Evolutionary conservation across 2,888 invertebrate genomes (phyloP), one percentile per base, ranked within the genome.

Genomic region (Orthonevra nobilis): DNA sequence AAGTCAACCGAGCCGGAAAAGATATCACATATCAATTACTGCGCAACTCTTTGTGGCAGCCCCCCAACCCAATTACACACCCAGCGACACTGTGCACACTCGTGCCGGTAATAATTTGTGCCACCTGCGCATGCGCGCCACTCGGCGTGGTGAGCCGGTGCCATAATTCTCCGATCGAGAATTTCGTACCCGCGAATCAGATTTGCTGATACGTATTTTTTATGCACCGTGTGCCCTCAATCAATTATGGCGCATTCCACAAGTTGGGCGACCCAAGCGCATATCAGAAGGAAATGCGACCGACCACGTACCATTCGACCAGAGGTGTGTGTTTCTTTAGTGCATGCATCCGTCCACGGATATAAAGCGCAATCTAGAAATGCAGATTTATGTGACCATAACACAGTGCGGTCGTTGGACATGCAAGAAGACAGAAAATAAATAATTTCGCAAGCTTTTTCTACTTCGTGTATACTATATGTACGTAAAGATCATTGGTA

Each of bases 171-270:
- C 63, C 44, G 9, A 10, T 10, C 20, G 52, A 38, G 30, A 56
- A 64, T 46, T 70, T 70, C 9, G 28, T 36, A 36, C 36, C 48
- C 48, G 9, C 9, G 32, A 32, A 44, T 28, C 50, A 50, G 26
- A 40, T 63, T 58, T 34, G 63, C 38, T 54, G 36, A 23, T 26
- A 42, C n/a, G n/a, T n/a, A n/a, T n/a, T 77, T 56, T 70, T 44
- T 36, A 66, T 70, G 63, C 64, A 34, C 54, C 48, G n/a, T n/a
- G 64, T 79, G 64, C 52, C 77, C 64, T 20, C 72, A 72, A 79
- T 79, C 77, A 79, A 72, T 79, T 72, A 79, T 72, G 38, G 54
- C 58, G 72, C 72, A 79, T 79, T 79, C 77, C 77, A 28, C 54
- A 30, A 19, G n/a, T 54, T 40, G 46, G 72, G 64, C 72, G 66